Evolutionary conservation across 2,888 invertebrate genomes (phyloP).

Genomic region (Erpobdella octoculata): DNA sequence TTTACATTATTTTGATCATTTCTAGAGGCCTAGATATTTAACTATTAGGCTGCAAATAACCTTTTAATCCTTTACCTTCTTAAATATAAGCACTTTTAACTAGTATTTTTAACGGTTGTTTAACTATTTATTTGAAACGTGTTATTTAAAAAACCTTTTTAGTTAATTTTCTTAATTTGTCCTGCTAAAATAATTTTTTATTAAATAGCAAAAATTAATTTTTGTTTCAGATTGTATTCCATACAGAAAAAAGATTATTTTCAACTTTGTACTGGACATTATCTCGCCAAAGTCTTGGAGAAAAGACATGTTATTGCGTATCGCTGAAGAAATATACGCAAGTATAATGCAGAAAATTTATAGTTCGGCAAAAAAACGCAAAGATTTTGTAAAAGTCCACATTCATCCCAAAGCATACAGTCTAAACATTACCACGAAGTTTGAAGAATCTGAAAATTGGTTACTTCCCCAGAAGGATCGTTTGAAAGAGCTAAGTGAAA

Average conservation of each 20-base stretch:
- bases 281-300: conserved; percentile 24
- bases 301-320: neutral
- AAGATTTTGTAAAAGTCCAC: neutral
- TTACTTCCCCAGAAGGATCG: neutral
- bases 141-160: too few relatives aligned
- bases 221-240: conserved; percentile 17
- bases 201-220: too few relatives aligned
- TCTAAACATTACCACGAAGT: neutral
- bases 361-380: neutral
- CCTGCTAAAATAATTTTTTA: too few relatives aligned
- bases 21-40: too few relatives aligned
- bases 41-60: too few relatives aligned
- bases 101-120: too few relatives aligned
- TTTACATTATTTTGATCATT: too few relatives aligned
- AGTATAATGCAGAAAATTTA: neutral
- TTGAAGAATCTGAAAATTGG: neutral
- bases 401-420: neutral
- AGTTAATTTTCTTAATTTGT: too few relatives aligned
- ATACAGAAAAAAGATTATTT: neutral
- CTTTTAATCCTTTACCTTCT: too few relatives aligned
- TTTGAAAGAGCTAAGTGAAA: neutral
- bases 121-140: too few relatives aligned
- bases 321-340: conserved; percentile 17
- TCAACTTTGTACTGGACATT: conserved; percentile 18
- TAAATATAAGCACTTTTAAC: too few relatives aligned